phyloP scores from a whole-genome alignment of 2,797 vertebrate species.

The Enteromius thamalakanensis region DNA sequence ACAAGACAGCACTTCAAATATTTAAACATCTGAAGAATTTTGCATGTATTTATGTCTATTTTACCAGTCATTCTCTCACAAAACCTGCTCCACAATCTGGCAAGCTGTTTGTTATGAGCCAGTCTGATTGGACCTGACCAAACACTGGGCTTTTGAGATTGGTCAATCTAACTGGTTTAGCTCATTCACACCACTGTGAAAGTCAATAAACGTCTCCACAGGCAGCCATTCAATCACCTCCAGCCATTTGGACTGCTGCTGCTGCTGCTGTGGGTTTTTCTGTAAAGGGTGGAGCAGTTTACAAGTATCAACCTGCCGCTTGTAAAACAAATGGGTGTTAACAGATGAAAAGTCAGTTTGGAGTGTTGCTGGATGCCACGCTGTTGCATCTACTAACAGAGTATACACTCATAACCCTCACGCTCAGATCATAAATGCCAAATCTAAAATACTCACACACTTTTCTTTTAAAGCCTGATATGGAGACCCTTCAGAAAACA shows the following conservation, averaged over 20 bases:
- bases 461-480: conserved; percentile 7
- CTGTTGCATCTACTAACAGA: conserved; percentile 3
- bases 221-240: conserved; percentile 38
- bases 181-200: conserved; percentile 42
- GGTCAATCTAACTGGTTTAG: conserved; percentile 16
- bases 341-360: conserved; percentile 11
- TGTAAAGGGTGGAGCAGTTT: conserved; percentile 37
- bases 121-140: conserved; percentile 19
- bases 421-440: conserved; percentile 26
- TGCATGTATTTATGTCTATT: neutral
- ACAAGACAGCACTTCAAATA: neutral
- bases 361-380: conserved; percentile 26
- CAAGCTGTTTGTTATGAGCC: neutral
- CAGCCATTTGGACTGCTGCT: conserved; percentile 37
- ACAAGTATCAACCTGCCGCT: conserved; percentile 48
- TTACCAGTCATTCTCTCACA: neutral
- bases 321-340: conserved; percentile 42
- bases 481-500: conserved; percentile 3
- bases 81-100: conserved; percentile 7
- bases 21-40: neutral
- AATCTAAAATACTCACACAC: conserved; percentile 1
- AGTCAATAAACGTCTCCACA: conserved; percentile 53
- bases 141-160: conserved; percentile 43
- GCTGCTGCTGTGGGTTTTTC: conserved; percentile 2
- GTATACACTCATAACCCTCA: conserved; percentile 11